phyloP scores from a whole-genome alignment of 2,113 vertebrate genomes.

The Chionomys nivalis region DNA sequence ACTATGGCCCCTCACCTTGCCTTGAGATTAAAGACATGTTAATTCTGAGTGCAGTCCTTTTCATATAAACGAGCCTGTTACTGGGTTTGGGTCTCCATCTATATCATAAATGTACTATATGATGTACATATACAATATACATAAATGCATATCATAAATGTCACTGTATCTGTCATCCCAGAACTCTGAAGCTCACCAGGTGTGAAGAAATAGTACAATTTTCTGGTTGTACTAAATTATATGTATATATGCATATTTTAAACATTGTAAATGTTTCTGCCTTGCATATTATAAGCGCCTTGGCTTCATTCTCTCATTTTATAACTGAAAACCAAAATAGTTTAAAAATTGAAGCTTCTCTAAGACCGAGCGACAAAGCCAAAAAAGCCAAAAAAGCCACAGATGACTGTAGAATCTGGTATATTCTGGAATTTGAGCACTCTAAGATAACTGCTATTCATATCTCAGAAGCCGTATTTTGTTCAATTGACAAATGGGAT shows the following conservation, averaged over 20 bases:
- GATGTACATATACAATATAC: too few relatives aligned
- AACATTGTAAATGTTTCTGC: not conserved
- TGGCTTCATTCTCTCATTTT: constrained; percentile 30
- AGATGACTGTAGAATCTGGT: not conserved
- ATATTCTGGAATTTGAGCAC: constrained; percentile 23
- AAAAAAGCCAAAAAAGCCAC: constrained; percentile 20
- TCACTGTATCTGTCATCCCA: not conserved
- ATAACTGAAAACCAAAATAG: constrained; percentile 4
- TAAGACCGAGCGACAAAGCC: not conserved
- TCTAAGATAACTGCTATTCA: not conserved
- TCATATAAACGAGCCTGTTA: not conserved
- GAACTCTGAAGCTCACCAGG: not conserved
- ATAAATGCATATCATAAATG: not conserved
- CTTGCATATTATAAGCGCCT: not conserved
- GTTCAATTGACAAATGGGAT: not conserved
- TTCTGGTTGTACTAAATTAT: not conserved
- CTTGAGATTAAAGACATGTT: not conserved
- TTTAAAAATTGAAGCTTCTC: constrained; percentile 2
- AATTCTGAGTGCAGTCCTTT: not conserved
- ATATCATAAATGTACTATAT: not conserved
- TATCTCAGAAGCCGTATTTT: not conserved
- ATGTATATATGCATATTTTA: not conserved
- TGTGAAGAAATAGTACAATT: not conserved
- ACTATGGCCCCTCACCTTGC: not conserved
- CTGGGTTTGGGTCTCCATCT: not conserved